Evolutionary conservation across 2,113 vertebrate genomes (phyloP).

Genomic region (Taurulus bubalis): DNA sequence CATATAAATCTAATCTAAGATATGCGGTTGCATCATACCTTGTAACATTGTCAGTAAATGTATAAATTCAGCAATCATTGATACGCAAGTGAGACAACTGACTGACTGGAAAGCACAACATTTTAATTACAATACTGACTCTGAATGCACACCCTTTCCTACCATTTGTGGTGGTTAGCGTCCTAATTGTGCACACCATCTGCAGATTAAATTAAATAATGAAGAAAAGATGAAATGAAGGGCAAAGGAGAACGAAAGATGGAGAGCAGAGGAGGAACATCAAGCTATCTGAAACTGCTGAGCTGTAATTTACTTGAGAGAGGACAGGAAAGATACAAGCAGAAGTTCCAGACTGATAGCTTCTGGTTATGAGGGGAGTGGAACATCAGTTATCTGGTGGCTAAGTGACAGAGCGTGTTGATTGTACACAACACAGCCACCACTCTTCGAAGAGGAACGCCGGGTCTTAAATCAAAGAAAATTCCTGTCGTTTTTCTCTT

Average conservation of each 20-base stretch:
- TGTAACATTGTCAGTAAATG: background rate
- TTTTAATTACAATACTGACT: conserved; percentile 6
- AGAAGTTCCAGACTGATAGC: conserved; percentile 81
- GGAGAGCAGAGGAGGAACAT: conserved; percentile 66
- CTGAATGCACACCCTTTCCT: background rate
- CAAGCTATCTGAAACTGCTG: conserved; percentile 75
- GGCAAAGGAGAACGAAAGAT: conserved; percentile 57
- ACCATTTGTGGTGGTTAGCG: background rate
- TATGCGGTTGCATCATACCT: background rate
- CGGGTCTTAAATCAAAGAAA: conserved; percentile 80
- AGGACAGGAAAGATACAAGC: conserved; percentile 78
- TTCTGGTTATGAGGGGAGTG: conserved; percentile 82
- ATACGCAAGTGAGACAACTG: background rate
- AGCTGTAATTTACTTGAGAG: conserved; percentile 83
- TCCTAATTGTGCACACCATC: conserved; percentile 25
- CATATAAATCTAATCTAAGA: background rate
- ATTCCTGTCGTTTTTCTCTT: conserved; percentile 71
- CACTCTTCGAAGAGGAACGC: conserved; percentile 71
- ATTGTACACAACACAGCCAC: conserved; percentile 79
- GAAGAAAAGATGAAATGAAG: conserved; percentile 49
- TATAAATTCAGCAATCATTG: background rate
- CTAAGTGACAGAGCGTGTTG: conserved; percentile 82
- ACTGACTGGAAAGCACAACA: background rate
- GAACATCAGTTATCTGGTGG: conserved; percentile 83
- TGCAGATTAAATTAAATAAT: conserved; percentile 43